Evolutionary conservation across 2,797 vertebrate species (phyloP).

Genomic region (Trematomus bernacchii): DNA sequence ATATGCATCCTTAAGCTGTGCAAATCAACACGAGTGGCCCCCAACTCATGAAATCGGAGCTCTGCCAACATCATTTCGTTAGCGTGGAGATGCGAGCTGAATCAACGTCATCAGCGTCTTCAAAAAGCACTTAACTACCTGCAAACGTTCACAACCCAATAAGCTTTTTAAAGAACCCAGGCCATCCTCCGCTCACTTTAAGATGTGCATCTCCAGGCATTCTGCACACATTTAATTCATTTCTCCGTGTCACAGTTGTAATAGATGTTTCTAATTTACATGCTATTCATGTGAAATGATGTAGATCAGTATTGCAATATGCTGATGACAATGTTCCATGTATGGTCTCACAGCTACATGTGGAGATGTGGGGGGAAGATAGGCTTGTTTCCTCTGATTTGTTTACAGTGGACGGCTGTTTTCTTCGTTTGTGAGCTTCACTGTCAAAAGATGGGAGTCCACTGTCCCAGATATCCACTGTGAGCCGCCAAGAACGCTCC

Average conservation of each 20-base stretch:
- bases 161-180: neutral
- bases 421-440: constrained; percentile 46
- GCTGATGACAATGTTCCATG: constrained; percentile 16
- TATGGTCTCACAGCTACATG: constrained; percentile 9
- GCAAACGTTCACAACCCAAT: constrained; percentile 18
- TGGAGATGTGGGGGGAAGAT: constrained; percentile 28
- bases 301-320: constrained; percentile 10
- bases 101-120: constrained; percentile 20
- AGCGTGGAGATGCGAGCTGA: constrained; percentile 2
- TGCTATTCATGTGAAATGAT: constrained; percentile 30
- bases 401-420: constrained; percentile 49
- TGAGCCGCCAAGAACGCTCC: constrained; percentile 29
- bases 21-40: constrained; percentile 39
- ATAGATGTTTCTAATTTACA: constrained; percentile 25
- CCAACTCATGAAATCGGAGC: constrained; percentile 44
- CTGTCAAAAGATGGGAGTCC: constrained; percentile 45
- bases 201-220: constrained; percentile 2
- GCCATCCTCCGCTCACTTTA: neutral
- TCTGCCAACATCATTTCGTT: constrained; percentile 36
- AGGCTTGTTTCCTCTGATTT: constrained; percentile 27
- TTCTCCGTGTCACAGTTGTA: neutral
- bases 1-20: constrained; percentile 38
- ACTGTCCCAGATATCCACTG: constrained; percentile 45
- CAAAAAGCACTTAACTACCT: constrained; percentile 24
- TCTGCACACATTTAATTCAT: constrained; percentile 8